Percentiles rank a stretch among this genome's conserved stretches.
Evolutionary conservation across 2,797 vertebrate genomes (phyloP).

Genomic region (Tympanoctomys barrerae): DNA sequence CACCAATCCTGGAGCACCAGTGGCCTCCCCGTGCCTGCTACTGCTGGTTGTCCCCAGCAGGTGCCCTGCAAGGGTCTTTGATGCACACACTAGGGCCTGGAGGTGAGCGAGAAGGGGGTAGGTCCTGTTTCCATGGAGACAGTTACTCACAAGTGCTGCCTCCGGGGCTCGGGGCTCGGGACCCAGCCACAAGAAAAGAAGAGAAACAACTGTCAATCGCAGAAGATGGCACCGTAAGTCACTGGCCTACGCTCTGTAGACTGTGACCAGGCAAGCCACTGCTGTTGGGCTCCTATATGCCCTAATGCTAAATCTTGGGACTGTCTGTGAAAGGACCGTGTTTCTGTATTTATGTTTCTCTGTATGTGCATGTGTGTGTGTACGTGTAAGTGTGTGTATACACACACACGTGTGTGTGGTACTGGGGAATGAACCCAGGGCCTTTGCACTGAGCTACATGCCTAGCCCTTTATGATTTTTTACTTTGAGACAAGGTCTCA

Average conservation of each 20-base stretch:
- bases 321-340: neutral
- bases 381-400: neutral
- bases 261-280: rapidly evolving
- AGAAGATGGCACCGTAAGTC: too few species aligned
- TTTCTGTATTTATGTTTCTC: neutral
- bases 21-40: neutral
- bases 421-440: neutral
- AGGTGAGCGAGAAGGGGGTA: too few species aligned
- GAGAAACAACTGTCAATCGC: neutral
- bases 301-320: neutral
- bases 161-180: neutral
- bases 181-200: neutral
- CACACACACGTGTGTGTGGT: neutral
- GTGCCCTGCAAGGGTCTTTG: neutral
- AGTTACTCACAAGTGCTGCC: neutral
- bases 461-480: neutral
- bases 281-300: neutral
- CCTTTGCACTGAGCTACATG: neutral
- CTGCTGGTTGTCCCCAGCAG: neutral
- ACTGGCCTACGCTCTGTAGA: neutral
- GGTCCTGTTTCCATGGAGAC: neutral
- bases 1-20: rapidly evolving
- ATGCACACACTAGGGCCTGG: neutral
- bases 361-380: neutral
- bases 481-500: neutral